Evolutionary conservation across 2,113 vertebrate genomes (phyloP).

Genomic region (Catharus minimus): DNA sequence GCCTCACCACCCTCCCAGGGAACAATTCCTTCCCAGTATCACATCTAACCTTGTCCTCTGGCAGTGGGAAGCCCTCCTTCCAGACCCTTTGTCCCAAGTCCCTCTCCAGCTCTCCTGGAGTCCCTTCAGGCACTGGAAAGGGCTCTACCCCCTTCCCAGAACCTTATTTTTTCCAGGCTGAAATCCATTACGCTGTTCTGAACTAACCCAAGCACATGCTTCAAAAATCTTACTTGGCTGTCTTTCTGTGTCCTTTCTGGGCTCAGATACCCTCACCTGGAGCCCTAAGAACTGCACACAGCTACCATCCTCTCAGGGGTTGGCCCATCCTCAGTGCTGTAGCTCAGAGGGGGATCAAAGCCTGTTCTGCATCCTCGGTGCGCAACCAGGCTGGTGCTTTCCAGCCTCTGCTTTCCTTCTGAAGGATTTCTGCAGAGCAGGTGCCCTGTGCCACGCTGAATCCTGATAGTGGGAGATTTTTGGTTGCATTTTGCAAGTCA

Average conservation of each 20-base stretch:
- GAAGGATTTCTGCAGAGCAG: neutral
- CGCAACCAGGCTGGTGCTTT: neutral
- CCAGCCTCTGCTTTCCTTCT: neutral
- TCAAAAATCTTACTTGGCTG: neutral
- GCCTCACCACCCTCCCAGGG: rapidly evolving
- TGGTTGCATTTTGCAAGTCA: neutral
- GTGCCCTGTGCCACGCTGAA: neutral
- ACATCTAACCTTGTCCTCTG: neutral
- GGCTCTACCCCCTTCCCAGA: neutral
- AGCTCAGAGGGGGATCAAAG: neutral
- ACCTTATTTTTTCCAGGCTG: neutral
- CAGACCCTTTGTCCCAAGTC: neutral
- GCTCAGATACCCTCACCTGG: neutral
- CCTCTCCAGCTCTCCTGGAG: neutral
- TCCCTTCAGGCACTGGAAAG: neutral
- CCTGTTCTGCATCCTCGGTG: neutral
- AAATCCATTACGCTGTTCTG: neutral
- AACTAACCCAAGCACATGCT: neutral
- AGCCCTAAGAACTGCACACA: neutral
- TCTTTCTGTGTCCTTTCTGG: neutral
- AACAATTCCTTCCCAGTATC: rapidly evolving
- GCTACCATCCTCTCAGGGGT: rapidly evolving
- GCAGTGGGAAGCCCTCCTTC: neutral
- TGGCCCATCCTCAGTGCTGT: rapidly evolving
- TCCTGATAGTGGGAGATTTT: neutral